Base-by-base conservation (phyloP, 2,113 vertebrate species). In the Siniperca knerii region DNA sequence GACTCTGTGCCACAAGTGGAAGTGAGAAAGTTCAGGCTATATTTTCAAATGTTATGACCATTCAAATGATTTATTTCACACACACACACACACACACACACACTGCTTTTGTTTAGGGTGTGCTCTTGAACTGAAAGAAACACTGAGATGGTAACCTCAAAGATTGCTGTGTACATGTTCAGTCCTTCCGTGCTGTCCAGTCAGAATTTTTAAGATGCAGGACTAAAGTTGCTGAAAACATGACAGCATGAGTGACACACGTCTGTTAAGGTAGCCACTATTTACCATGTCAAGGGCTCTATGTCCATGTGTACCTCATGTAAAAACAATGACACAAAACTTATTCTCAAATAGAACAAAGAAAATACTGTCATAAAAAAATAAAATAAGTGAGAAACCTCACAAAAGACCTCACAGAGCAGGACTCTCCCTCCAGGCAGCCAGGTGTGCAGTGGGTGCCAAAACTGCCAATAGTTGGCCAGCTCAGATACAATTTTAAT, bases 31-130 rank as follows among this genome's bases (percentile, higher is more conserved):
- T 64, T 12, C 7, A 72, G 20, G 5, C 50, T 69, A 10, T 6
- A 37, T 23, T 64, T 81, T 4, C 25, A 0, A 70, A 20, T 78
- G 48, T 85, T 85, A 21, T 70, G 88, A 70, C 80, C 15, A n/a
- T 77, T 84, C 48, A 58, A 73, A 35, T 50, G 88, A 89, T 81
- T 66, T 54, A 86, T 84, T 82, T 58, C 15, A 35, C 46, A 37
- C 16, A 44, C 8, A 44, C 62, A 42, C 55, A 69, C 58, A 44
- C 37, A 40, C 8, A 35, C 74, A 29, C 20, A 44, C 54, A 67
- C 40, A 11, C 35, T 8, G 35, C 54, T 75, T 72, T 73, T 76
- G 55, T 77, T 75, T 55, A 61, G 25, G 29, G 44, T 0, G 37
- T 73, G 75, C 48, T 61, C 67, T 50, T 61, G 42, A 67, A 55